Base-by-base conservation (phyloP, 1,140 invertebrate species). In the Cyrtorhinus lividipennis region DNA sequence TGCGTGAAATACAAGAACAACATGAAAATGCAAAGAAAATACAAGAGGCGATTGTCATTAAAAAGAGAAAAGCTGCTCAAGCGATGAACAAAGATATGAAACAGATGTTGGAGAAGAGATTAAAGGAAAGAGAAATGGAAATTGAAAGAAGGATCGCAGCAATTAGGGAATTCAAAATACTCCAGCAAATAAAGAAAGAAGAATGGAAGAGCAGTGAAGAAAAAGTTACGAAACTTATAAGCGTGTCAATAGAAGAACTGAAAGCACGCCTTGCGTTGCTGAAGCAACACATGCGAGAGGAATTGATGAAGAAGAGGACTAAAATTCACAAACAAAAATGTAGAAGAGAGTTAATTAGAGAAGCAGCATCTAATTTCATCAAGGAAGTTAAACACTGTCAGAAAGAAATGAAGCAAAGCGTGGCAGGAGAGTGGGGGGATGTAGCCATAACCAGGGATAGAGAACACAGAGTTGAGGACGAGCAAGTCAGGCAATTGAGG, bases 121-220 rank as follows among this genome's bases (percentile, higher is more conserved):
- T 53, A 20, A 53, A 53, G 20, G 48, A 53, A 20, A 10, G 48
- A 15, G 20, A 22, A 22, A 53, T 15, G 48, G 48, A 53, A 20
- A 53, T 53, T 53, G 48, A 53, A 53, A 53, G 20, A 20, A 53
- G 20, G 20, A 53, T 53, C 18, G 48, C 48, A 22, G 48, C 48
- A 5, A 53, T 53, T 10, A 12, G 48, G 12, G 48, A 53, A 53
- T 22, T 53, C 3, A 53, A 53, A 53, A 53, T 53, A 53, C 18
- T 53, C 8, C 48, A 53, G 20, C 48, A 53, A 20, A 53, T 53
- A 10, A 53, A 53, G 48, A 53, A 53, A 53, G 48, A 53, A 53
- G 48, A 53, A 20, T 53, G 10, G 48, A 53, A 53, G 10, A 53
- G 48, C 48, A 8, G 48, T 5, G 48, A 53, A 53, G 48, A 53